Conservation (phyloP, 2,888 invertebrate genomes). For the Theretra japonica region DNA sequence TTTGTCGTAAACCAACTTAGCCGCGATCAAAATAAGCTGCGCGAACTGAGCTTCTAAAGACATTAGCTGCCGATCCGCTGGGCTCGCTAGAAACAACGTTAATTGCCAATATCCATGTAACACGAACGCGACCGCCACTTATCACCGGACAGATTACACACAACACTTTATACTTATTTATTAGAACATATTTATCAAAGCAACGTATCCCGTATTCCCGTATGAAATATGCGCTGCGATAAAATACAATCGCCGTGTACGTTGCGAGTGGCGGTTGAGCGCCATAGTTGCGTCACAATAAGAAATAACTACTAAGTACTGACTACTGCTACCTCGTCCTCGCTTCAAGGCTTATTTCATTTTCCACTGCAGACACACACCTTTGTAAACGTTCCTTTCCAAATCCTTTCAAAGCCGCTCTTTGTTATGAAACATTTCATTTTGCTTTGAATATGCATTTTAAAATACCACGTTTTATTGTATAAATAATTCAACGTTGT, state of each 20-base stretch:
- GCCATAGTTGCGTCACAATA: neutral
- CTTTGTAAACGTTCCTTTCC: neutral
- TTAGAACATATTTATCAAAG: constrained; percentile 3
- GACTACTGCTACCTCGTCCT: neutral
- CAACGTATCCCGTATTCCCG: neutral
- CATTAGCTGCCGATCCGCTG: neutral
- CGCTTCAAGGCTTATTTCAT: neutral
- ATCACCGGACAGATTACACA: neutral
- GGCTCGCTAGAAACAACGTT: neutral
- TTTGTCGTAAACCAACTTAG: neutral
- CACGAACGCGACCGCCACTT: neutral
- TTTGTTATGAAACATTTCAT: neutral
- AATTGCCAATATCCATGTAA: neutral
- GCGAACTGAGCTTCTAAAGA: neutral
- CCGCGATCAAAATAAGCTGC: neutral
- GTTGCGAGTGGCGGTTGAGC: neutral
- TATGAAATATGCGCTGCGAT: neutral
- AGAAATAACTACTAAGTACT: constrained; percentile 17
- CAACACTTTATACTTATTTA: neutral
- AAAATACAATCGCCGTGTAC: neutral
- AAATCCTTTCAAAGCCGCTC: neutral
- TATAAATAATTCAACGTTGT: neutral
- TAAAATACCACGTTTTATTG: neutral
- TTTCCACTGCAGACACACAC: neutral
- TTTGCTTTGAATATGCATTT: neutral